phyloP scores from a whole-genome alignment of 2,113 vertebrate genomes.

The Stigmatopora nigra region DNA sequence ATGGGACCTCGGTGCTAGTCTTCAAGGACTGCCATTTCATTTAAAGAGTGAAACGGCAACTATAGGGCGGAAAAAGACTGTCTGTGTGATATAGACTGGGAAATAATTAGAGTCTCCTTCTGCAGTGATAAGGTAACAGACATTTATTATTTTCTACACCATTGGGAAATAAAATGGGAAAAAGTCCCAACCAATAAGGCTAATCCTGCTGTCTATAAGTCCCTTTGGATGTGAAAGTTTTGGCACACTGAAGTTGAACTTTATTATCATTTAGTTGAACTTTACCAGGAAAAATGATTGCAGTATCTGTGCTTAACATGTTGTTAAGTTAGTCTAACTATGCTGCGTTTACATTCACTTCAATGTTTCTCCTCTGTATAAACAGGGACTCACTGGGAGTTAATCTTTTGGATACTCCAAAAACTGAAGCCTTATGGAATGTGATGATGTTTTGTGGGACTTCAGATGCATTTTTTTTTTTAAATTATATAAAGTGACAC shows the following conservation, averaged over 20 bases:
- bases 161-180: background rate
- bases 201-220: background rate
- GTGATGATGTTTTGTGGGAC: background rate
- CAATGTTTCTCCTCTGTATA: too few relatives aligned
- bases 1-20: background rate
- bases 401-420: too few relatives aligned
- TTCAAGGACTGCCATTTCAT: conserved; percentile 13
- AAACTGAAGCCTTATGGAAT: too few relatives aligned
- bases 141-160: background rate
- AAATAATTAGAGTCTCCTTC: background rate
- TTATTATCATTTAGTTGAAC: background rate
- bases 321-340: too few relatives aligned
- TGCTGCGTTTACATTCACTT: too few relatives aligned
- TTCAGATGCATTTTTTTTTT: background rate
- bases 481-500: conserved; percentile 14
- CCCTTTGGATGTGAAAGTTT: background rate
- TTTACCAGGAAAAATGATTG: background rate
- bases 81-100: background rate
- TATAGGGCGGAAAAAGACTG: background rate
- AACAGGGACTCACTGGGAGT: too few relatives aligned
- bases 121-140: conserved; percentile 2
- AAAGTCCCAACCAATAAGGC: background rate
- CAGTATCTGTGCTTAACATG: too few relatives aligned
- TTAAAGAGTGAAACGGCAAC: conserved; percentile 13
- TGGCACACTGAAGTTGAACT: background rate